phyloP scores from a whole-genome alignment of 2,888 invertebrate species.

The Andrena chrysosceles region DNA sequence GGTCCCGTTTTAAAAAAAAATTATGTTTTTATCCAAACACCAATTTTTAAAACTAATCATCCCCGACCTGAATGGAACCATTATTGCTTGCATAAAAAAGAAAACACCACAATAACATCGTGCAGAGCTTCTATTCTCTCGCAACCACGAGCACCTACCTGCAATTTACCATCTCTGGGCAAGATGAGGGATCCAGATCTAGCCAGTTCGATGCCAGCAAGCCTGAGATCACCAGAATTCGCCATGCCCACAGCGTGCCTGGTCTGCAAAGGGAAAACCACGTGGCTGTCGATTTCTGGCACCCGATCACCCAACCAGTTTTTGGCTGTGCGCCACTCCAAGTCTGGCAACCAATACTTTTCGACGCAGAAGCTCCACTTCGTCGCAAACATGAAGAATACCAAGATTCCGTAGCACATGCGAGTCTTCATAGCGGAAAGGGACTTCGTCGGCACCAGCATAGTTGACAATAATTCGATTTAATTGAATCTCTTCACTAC shows the following conservation, averaged over 20 bases:
- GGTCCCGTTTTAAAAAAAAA: too few species aligned
- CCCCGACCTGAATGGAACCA: too few species aligned
- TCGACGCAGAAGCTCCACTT: slow-evolving; percentile 43
- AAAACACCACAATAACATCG: background rate
- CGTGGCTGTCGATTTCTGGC: slow-evolving; percentile 75
- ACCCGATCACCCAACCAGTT: slow-evolving; percentile 77
- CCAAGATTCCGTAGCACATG: background rate
- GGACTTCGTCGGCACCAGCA: background rate
- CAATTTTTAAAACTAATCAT: background rate
- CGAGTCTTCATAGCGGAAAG: background rate
- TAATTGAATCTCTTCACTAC: background rate
- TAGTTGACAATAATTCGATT: background rate
- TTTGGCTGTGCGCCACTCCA: slow-evolving; percentile 77
- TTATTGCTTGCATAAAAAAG: too few species aligned
- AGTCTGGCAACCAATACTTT: slow-evolving; percentile 79
- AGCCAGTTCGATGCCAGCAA: slow-evolving; percentile 78
- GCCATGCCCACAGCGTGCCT: slow-evolving; percentile 78
- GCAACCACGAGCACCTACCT: slow-evolving; percentile 59
- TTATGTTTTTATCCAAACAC: too few species aligned
- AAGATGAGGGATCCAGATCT: slow-evolving; percentile 77
- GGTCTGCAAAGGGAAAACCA: slow-evolving; percentile 79
- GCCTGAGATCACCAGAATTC: slow-evolving; percentile 49
- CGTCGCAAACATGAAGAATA: background rate
- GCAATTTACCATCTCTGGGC: slow-evolving; percentile 70
- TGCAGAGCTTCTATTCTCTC: background rate